A percentile compares a stretch with the other conserved stretches of the same genome.
These are phyloP conservation scores for Dasypus novemcinctus DNA, from an alignment of 2,113 vertebrate genomes.

Conservation along the genomic window DNA sequence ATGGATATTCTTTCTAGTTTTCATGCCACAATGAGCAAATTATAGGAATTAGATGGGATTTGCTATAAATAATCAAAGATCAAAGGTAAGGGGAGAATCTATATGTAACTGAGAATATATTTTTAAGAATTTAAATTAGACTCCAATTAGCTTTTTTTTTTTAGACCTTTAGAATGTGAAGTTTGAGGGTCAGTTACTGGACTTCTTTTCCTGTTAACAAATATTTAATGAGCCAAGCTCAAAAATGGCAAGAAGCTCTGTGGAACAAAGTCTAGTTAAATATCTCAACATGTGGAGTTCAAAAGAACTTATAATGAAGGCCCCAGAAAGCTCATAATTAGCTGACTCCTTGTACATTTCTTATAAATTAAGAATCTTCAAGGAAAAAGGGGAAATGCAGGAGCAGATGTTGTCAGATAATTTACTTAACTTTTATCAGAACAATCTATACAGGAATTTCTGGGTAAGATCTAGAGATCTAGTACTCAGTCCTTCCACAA, in stretches of 20 bases:
- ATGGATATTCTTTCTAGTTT: not conserved
- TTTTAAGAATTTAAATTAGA: constrained; percentile 46
- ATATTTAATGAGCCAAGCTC: constrained; percentile 16
- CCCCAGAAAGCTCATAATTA: not conserved
- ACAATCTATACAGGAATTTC: not conserved
- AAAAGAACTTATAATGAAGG: not conserved
- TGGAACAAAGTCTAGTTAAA: not conserved
- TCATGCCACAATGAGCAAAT: not conserved
- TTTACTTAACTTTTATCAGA: not conserved
- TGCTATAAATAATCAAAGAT: constrained; percentile 1
- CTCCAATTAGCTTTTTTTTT: constrained; percentile 25
- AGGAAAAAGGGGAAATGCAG: not conserved
- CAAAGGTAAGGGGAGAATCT: not conserved
- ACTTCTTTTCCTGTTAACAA: not conserved
- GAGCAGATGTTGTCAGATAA: not conserved
- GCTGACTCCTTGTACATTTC: not conserved
- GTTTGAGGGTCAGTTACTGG: not conserved
- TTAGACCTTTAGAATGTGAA: not conserved
- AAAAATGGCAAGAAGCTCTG: not conserved
- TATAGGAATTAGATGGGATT: not conserved
- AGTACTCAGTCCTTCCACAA: too few species aligned
- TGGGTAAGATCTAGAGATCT: too few species aligned
- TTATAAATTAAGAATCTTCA: not conserved
- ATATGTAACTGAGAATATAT: not conserved
- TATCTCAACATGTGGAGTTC: not conserved